phyloP scores from a whole-genome alignment of 2,113 vertebrate species.

The Antechinus stuartii region DNA sequence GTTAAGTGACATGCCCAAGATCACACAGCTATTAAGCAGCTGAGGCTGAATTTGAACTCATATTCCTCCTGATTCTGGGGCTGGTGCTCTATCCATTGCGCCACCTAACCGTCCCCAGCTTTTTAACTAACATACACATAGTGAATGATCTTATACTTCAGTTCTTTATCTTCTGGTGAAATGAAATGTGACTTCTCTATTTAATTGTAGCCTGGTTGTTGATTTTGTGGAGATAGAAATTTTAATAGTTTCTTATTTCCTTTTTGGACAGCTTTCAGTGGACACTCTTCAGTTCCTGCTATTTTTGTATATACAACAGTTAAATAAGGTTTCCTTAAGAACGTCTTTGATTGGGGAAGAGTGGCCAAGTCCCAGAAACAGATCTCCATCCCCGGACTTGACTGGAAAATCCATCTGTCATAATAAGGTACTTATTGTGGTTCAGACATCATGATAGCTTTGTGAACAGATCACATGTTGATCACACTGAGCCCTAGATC shows the following conservation, averaged over 20 bases:
- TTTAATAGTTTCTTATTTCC: slow-evolving; percentile 47
- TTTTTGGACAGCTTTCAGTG: slow-evolving; percentile 89
- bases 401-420: slow-evolving; percentile 87
- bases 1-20: too few relatives aligned
- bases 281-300: slow-evolving; percentile 96
- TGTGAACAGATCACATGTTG: not conserved
- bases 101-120: not conserved
- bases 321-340: slow-evolving; percentile 93
- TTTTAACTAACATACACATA: not conserved
- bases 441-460: slow-evolving; percentile 41
- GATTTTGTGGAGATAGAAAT: not conserved
- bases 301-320: slow-evolving; percentile 95
- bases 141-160: not conserved
- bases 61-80: too few relatives aligned
- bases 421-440: slow-evolving; percentile 90
- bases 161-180: slow-evolving; percentile 8
- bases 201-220: slow-evolving; percentile 28
- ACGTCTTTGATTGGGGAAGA: slow-evolving; percentile 94
- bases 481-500: slow-evolving; percentile 19
- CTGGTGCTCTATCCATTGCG: too few relatives aligned
- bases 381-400: slow-evolving; percentile 85
- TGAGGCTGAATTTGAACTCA: too few relatives aligned
- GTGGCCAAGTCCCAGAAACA: slow-evolving; percentile 91
- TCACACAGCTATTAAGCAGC: too few relatives aligned
- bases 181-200: not conserved